Percentiles rank a stretch among this genome's conserved stretches.
Evolutionary conservation across 2,888 invertebrate species (phyloP).

Genomic region (Tachina lurida): DNA sequence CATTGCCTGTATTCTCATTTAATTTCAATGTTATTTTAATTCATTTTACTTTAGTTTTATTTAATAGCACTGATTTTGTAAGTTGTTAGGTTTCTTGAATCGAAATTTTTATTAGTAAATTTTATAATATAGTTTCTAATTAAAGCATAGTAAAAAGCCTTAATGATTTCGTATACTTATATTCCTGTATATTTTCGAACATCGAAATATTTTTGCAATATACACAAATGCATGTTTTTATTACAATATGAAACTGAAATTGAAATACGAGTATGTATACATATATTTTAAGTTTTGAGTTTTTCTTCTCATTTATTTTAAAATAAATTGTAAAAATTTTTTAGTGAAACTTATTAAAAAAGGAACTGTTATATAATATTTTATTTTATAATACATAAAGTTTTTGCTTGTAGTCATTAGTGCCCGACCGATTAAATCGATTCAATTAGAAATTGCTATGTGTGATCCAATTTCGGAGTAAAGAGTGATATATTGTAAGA

Average conservation of each 20-base stretch:
- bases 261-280: not conserved
- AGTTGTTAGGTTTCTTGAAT: slow-evolving; percentile 15
- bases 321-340: not conserved
- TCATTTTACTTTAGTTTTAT: slow-evolving; percentile 29
- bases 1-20: not conserved
- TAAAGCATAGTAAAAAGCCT: slow-evolving; percentile 4
- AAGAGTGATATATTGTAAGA: no score
- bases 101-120: not conserved
- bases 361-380: no score
- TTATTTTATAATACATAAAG: no score
- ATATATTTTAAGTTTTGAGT: not conserved
- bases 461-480: no score
- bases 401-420: no score
- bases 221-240: not conserved
- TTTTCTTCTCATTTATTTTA: not conserved
- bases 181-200: slow-evolving; percentile 4
- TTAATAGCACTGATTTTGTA: slow-evolving; percentile 27
- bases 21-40: slow-evolving; percentile 1
- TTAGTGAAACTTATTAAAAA: not conserved
- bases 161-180: not conserved
- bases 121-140: slow-evolving; percentile 29
- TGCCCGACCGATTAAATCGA: no score
- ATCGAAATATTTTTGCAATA: slow-evolving; percentile 32
- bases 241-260: not conserved
- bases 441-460: no score